Conservation (phyloP, 2,113 vertebrate genomes). For the Neotragus pygmaeus region DNA sequence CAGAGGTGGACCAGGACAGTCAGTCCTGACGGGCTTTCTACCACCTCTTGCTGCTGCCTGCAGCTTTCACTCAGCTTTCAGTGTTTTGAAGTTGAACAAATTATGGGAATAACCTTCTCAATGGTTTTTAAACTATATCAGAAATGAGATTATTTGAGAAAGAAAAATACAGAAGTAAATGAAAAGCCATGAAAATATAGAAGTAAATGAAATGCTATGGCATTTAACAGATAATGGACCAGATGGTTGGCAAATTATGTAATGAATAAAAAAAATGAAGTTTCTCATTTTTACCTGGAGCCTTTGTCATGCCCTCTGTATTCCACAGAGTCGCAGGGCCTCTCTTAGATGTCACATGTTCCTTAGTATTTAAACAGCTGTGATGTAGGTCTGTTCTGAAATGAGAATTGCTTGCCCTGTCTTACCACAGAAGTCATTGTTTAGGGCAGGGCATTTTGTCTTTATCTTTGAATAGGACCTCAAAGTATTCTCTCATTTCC, state of each 20-base stretch:
- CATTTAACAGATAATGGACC: background rate
- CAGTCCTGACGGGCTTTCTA: background rate
- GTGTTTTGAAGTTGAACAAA: background rate
- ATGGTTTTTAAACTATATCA: background rate
- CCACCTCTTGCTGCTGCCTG: background rate
- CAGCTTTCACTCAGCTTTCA: background rate
- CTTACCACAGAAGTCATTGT: background rate
- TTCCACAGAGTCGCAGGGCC: background rate
- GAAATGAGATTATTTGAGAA: background rate
- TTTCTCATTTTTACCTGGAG: background rate
- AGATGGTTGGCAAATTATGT: background rate
- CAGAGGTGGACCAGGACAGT: rapidly evolving
- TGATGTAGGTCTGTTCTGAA: background rate
- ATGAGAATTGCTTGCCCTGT: background rate
- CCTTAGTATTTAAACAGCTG: background rate
- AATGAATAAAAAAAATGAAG: background rate
- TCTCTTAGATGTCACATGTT: background rate
- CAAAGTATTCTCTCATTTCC: background rate
- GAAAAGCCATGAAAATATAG: background rate
- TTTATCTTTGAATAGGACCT: background rate
- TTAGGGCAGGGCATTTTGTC: background rate
- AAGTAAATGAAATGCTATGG: background rate
- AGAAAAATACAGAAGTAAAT: background rate
- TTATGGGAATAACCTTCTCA: background rate
- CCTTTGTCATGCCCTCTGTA: background rate